A percentile compares a stretch with the other conserved stretches of the same genome.
phyloP scores from a whole-genome alignment of 2,113 vertebrate species.

The Sminthopsis crassicaudata region DNA sequence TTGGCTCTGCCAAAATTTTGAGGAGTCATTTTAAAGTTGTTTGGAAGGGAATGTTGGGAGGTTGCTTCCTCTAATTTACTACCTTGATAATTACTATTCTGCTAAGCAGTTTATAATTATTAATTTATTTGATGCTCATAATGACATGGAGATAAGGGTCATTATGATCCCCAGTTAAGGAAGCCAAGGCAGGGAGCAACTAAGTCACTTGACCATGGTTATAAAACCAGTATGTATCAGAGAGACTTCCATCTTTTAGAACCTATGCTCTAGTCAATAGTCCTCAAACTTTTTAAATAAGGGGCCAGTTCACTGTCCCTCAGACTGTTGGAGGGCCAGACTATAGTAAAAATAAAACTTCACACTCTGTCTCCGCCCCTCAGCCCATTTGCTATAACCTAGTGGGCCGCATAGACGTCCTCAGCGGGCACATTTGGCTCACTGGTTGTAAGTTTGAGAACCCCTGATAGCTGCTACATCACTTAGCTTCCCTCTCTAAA shows the following conservation, averaged over 20 bases:
- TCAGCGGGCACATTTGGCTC: no score
- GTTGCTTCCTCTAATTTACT: neutral
- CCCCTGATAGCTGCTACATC: neutral
- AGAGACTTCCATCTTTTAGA: neutral
- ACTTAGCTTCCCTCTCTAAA: neutral
- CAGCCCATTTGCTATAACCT: no score
- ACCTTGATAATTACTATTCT: neutral
- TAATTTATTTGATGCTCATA: neutral
- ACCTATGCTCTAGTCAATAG: neutral
- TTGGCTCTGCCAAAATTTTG: neutral
- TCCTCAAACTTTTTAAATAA: no score
- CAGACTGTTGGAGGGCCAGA: no score
- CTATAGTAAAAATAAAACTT: no score
- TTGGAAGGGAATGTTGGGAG: neutral
- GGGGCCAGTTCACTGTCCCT: no score
- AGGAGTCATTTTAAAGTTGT: neutral
- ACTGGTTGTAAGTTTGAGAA: no score
- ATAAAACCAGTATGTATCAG: no score
- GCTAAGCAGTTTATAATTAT: neutral
- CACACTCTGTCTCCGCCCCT: no score
- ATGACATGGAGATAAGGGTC: neutral
- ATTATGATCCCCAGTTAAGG: neutral
- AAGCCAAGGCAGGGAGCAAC: neutral
- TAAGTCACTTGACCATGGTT: neutral
- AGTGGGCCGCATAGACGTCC: no score